Evolutionary conservation across 2,888 invertebrate genomes (phyloP).

Genomic region (Amblyjoppa proteus): DNA sequence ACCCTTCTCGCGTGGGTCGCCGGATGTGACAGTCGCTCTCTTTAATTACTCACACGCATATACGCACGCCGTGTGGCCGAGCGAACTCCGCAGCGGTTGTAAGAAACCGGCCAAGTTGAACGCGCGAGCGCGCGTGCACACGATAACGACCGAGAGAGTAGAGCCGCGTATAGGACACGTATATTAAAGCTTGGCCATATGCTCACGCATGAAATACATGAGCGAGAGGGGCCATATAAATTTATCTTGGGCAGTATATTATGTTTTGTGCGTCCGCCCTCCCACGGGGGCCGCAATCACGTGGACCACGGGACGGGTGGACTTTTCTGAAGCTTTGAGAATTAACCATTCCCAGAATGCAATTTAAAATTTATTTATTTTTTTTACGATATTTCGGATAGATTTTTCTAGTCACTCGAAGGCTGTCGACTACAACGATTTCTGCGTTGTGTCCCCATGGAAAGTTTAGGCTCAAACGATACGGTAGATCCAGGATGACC

Average conservation of each 20-base stretch:
- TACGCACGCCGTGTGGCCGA: constrained; percentile 64
- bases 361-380: not conserved
- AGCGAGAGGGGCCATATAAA: constrained; percentile 70
- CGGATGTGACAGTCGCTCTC: constrained; percentile 85
- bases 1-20: constrained; percentile 85
- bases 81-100: constrained; percentile 54
- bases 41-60: constrained; percentile 84
- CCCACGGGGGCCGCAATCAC: constrained; percentile 76
- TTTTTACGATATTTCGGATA: not conserved
- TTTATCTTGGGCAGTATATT: constrained; percentile 79
- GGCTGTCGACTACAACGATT: not conserved
- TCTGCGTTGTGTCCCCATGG: not conserved
- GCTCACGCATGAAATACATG: constrained; percentile 68
- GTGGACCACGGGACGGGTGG: constrained; percentile 63
- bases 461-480: no score
- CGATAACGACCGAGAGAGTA: constrained; percentile 46
- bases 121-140: constrained; percentile 71
- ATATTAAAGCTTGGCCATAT: constrained; percentile 54
- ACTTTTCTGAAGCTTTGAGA: constrained; percentile 61
- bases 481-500: no score
- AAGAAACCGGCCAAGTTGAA: constrained; percentile 79
- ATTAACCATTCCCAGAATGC: constrained; percentile 13
- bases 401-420: not conserved
- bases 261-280: constrained; percentile 79
- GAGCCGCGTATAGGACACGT: constrained; percentile 20